These are phyloP conservation scores for Pampus argenteus DNA, from an alignment of 2,797 vertebrate species.

Conservation along the genomic window DNA sequence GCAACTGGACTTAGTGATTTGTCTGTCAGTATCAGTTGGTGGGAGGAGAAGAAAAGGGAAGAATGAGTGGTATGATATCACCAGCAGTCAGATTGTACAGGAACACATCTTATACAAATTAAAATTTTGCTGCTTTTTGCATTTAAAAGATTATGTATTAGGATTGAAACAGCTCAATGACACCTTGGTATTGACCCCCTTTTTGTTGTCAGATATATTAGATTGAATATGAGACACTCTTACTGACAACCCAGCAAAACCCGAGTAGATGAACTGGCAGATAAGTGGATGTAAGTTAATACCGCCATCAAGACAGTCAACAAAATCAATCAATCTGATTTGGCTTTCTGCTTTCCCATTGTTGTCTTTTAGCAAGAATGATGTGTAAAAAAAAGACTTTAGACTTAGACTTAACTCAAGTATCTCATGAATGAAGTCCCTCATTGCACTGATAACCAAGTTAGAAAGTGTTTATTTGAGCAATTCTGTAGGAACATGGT, in stretches of 20 bases:
- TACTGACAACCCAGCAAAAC: neutral
- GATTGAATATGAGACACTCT: neutral
- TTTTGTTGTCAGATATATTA: neutral
- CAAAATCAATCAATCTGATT: slow-evolving; percentile 12
- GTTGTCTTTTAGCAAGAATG: neutral
- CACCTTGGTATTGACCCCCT: neutral
- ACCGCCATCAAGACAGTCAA: neutral
- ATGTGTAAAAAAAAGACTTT: neutral
- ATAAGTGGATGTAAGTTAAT: neutral
- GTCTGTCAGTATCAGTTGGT: slow-evolving; percentile 13
- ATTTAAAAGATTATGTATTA: neutral
- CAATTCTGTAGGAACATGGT: neutral
- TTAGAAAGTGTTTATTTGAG: neutral
- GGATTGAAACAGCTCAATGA: neutral
- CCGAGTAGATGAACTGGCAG: slow-evolving; percentile 6
- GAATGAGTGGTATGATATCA: slow-evolving; percentile 34
- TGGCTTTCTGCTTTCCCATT: neutral
- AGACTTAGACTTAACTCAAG: slow-evolving; percentile 6
- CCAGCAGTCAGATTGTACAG: neutral
- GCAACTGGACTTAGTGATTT: no score
- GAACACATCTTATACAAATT: neutral
- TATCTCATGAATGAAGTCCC: neutral
- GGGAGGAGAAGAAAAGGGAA: slow-evolving; percentile 46
- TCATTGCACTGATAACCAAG: neutral
- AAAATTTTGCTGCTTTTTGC: neutral